phyloP scores from a whole-genome alignment of 2,113 vertebrate genomes.

The Turnix velox region DNA sequence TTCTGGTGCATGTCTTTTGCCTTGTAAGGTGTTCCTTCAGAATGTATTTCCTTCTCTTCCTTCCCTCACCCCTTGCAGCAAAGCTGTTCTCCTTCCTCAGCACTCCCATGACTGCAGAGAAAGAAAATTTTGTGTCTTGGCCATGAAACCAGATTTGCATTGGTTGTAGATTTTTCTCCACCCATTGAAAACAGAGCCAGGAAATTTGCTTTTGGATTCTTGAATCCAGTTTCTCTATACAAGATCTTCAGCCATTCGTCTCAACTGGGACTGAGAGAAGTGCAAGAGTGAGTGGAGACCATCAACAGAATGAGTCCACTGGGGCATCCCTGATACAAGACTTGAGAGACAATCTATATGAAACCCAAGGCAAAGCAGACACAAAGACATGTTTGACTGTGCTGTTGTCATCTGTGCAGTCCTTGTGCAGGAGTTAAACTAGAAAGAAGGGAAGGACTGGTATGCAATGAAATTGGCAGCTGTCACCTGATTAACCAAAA shows the following conservation, averaged over 20 bases:
- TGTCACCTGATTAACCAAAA: neutral
- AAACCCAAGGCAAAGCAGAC: neutral
- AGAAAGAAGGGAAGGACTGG: neutral
- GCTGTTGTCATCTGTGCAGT: neutral
- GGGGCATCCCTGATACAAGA: neutral
- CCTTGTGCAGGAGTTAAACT: neutral
- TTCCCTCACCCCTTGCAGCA: neutral
- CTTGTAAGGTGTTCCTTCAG: neutral
- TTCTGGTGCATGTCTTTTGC: neutral
- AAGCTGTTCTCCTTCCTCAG: neutral
- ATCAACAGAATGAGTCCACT: neutral
- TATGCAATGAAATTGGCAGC: neutral
- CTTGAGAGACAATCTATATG: neutral
- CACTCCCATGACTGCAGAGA: neutral
- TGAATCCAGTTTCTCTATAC: neutral
- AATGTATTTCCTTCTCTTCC: neutral
- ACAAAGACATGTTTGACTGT: neutral
- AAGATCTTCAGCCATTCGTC: neutral
- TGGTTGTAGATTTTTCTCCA: neutral
- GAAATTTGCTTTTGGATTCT: neutral
- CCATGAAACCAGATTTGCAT: neutral
- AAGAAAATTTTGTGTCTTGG: neutral
- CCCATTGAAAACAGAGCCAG: neutral
- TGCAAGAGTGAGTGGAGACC: neutral
- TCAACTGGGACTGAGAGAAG: neutral